A percentile compares a stretch with the other conserved stretches of the same genome.
Conservation (phyloP, 2,113 vertebrate genomes). For the Cyanoliseus patagonus region DNA sequence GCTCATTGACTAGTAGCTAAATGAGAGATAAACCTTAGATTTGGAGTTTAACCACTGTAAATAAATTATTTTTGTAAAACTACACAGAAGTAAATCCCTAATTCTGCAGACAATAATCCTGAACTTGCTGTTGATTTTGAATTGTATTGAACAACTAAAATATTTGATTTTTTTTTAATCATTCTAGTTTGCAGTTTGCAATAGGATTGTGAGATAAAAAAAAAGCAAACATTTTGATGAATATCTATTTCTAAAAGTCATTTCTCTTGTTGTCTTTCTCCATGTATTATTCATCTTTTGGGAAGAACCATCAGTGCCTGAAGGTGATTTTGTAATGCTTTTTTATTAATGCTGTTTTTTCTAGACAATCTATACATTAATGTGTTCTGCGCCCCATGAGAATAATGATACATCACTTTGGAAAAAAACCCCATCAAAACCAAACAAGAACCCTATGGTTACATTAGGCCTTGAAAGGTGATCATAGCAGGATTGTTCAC, state of each 20-base stretch:
- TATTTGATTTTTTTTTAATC: background rate
- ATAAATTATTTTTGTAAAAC: background rate
- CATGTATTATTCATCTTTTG: constrained; percentile 1
- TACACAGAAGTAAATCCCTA: background rate
- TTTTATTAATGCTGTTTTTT: background rate
- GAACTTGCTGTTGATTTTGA: constrained; percentile 10
- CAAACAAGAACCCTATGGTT: background rate
- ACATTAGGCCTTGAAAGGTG: background rate
- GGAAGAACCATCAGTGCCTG: background rate
- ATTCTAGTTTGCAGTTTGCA: background rate
- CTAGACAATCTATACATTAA: background rate
- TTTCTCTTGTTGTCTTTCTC: constrained; percentile 14
- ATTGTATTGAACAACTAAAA: background rate
- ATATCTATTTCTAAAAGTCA: background rate
- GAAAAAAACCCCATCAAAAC: background rate
- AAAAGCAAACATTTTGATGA: background rate
- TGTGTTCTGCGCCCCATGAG: background rate
- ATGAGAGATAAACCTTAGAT: background rate
- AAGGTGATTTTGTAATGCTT: background rate
- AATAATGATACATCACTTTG: background rate
- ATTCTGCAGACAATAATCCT: constrained; percentile 7
- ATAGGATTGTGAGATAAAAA: background rate
- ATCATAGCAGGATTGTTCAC: background rate
- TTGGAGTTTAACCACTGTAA: background rate
- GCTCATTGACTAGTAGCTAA: constrained; percentile 22